A percentile compares a stretch with the other conserved stretches of the same genome.
Evolutionary conservation across 2,888 invertebrate species (phyloP).

Genomic region (Chymomyza caudatula): DNA sequence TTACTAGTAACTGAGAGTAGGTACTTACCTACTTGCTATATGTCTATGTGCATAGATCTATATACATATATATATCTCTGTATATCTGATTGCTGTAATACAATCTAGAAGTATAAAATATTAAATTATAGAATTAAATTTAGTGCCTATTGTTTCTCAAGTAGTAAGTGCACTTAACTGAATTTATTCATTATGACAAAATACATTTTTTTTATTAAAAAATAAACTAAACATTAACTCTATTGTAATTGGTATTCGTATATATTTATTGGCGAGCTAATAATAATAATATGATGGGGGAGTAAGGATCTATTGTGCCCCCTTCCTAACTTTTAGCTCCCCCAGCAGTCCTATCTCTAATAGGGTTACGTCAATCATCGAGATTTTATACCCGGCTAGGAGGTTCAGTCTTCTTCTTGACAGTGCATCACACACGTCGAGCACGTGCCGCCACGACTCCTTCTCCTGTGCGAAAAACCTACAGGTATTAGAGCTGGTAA

Average conservation of each 20-base stretch:
- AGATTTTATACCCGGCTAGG: no score
- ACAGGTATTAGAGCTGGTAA: no score
- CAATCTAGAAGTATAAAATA: background rate
- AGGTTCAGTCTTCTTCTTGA: no score
- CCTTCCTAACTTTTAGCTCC: no score
- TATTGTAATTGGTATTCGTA: background rate
- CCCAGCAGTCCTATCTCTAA: no score
- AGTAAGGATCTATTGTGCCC: no score
- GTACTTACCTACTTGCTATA: slow-evolving; percentile 1
- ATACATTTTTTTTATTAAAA: background rate
- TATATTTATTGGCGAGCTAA: no score
- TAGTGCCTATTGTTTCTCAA: background rate
- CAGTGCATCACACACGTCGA: no score
- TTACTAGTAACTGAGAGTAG: slow-evolving; percentile 37
- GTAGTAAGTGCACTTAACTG: slow-evolving; percentile 3
- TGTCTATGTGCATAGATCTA: background rate
- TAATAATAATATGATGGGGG: no score
- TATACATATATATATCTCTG: background rate
- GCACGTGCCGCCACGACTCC: no score
- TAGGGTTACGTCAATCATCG: no score
- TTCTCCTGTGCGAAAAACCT: no score
- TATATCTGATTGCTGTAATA: background rate
- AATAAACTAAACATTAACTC: background rate
- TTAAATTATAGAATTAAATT: background rate
- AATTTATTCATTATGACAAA: background rate